phyloP scores from a whole-genome alignment of 2,888 invertebrate species.

The Aquatica leii region DNA sequence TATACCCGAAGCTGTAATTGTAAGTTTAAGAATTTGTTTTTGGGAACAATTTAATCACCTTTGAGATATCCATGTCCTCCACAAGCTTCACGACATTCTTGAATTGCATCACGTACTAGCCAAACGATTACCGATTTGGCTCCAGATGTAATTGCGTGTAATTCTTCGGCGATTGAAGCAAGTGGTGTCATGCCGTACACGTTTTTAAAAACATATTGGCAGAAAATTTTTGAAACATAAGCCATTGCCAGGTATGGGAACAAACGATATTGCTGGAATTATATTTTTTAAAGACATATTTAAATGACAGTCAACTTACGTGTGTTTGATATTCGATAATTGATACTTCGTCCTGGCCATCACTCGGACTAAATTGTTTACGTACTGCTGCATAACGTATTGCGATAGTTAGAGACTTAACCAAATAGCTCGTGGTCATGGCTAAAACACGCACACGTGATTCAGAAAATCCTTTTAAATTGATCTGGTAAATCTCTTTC shows the following conservation, averaged over 20 bases:
- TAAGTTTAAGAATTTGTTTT: too few species aligned
- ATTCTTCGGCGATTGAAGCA: conserved; percentile 67
- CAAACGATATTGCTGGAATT: conserved; percentile 73
- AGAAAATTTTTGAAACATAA: conserved; percentile 56
- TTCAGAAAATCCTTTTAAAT: conserved; percentile 75
- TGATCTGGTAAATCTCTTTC: conserved; percentile 67
- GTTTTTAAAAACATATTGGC: background rate
- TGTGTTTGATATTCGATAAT: conserved; percentile 92
- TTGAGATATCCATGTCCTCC: conserved; percentile 94
- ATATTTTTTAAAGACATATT: background rate
- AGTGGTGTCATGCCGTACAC: background rate
- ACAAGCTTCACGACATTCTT: conserved; percentile 92
- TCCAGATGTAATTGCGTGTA: conserved; percentile 81
- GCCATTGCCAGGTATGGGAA: conserved; percentile 73
- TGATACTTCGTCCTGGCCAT: conserved; percentile 73
- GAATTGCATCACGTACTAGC: conserved; percentile 86
- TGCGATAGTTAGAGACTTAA: conserved; percentile 82
- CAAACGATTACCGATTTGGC: conserved; percentile 83
- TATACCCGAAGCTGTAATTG: conserved; percentile 71
- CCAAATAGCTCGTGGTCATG: conserved; percentile 67
- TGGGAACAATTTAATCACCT: conserved; percentile 60
- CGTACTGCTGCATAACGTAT: conserved; percentile 86
- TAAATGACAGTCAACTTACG: conserved; percentile 57
- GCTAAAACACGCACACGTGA: conserved; percentile 80
- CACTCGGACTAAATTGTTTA: conserved; percentile 82